Base-by-base conservation (phyloP, 2,113 vertebrate genomes). In the Athene noctua region DNA sequence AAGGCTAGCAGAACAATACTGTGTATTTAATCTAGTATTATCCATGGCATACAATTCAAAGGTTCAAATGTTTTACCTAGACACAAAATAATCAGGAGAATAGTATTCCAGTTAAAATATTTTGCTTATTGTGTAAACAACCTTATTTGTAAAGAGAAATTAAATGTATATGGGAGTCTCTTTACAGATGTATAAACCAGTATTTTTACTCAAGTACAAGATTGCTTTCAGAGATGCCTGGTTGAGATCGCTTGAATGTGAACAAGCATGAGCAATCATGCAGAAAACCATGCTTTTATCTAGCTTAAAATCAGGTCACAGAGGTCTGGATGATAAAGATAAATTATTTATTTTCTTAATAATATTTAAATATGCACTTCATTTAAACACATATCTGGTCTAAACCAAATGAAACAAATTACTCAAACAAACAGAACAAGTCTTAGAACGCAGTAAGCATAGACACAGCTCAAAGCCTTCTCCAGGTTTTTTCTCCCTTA, bases 301-400 rank as follows among this genome's bases (percentile, higher is more conserved):
- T 27, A 58, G 10, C 15, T 79, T 68, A 72, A 94, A 83, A 66
- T 78, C 32, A 52, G n/a, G 36, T 10, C 36, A 52, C 12, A 68
- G 34, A 8, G 4, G 4, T 36, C 57, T 75, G 26, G 27, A 77
- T 80, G 23, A 4, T 72, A n/a, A 51, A 70, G 32, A 46, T 23
- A 74, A 73, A 47, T 38, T 30, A 23, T 44, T 80, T 49, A 5
- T 49, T 80, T 77, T 62, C 58, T 10, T 46, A 57, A 49, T 17
- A 5, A 0, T 4, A 55, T 67, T 78, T 70, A 84, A 70, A 73
- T 54, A 67, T 2, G 0, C 32, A 32, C 2, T 5, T 55, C 2
- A 1, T 72, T 92, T 81, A 85, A 79, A 79, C 47, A 65, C 4
- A 4, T 51, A 51, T n/a, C 18, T 63, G 9, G 9, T 54, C 34